Base-by-base conservation (phyloP, 1,140 invertebrate species). In the Drosophila triauraria region DNA sequence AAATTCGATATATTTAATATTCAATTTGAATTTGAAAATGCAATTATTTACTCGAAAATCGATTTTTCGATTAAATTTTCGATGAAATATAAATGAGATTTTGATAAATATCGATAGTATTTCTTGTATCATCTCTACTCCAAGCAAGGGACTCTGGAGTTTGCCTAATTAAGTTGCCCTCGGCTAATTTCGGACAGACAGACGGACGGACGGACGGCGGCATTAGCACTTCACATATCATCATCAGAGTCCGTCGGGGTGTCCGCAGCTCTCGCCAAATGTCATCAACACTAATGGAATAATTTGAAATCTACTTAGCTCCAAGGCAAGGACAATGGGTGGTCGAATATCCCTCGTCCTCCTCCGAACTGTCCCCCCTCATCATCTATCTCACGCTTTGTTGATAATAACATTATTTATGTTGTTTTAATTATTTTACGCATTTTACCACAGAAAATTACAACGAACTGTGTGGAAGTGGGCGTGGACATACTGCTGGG, bases 241-340 rank as follows among this genome's bases (percentile, higher is more conserved):
- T 75, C 75, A 76, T 63, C 78, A 76, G 30, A n/a, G 67, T 30
- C 20, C 13, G 65, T 27, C 30, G 40, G 27, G 12, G 42, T 46
- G 62, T 15, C 43, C 23, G n/a, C 59, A 44, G 63, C 35, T 68
- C 44, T 64, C 51, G 77, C 59, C 77, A 87, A 87, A 88, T 88
- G 85, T 90, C 85, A 90, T 88, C 80, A 84, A 38, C 75, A 82
- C 86, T 90, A 90, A 90, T 90, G 86, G 81, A 90, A 90, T 90
- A 90, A 91, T 90, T 90, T 90, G 70, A 90, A 90, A 90, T 90
- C 86, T 90, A 90, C 85, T 90, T 90, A 90, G 84, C 72, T 61
- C 47, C 23, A 53, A 46, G 50, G 65, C 76, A 77, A 63, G 75
- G 77, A 71, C 76, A 80, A 79, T 74, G 59, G 54, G 69, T 42